These are phyloP conservation scores for Scomber scombrus DNA, from an alignment of 2,113 vertebrate species.

Conservation along the genomic window DNA sequence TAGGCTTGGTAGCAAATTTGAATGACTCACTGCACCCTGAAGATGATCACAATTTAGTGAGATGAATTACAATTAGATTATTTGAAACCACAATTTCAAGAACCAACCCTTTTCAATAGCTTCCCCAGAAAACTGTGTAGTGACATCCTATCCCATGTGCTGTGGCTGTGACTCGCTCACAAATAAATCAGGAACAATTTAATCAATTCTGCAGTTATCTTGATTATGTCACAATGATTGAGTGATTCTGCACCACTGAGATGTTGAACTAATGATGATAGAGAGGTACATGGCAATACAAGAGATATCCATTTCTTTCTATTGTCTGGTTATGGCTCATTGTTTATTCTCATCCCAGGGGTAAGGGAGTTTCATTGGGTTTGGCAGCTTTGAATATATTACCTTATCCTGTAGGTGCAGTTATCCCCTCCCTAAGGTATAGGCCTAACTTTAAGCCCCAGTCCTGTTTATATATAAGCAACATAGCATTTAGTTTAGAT, in stretches of 20 bases:
- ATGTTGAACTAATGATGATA: slow-evolving; percentile 15
- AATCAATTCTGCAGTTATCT: not conserved
- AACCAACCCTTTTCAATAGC: no score
- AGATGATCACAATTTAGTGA: no score
- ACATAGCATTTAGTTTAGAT: not conserved
- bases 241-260: slow-evolving; percentile 8
- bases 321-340: slow-evolving; percentile 18
- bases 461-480: not conserved
- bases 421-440: slow-evolving; percentile 8
- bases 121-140: no score
- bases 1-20: no score
- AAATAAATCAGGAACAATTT: not conserved
- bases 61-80: no score
- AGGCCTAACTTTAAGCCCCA: slow-evolving; percentile 20
- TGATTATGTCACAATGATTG: slow-evolving; percentile 24
- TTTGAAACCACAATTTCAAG: no score
- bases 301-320: slow-evolving; percentile 24
- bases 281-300: slow-evolving; percentile 20
- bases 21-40: no score
- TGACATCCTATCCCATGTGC: no score
- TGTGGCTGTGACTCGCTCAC: not conserved
- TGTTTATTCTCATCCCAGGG: slow-evolving; percentile 26
- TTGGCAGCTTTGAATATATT: slow-evolving; percentile 51
- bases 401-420: slow-evolving; percentile 32
- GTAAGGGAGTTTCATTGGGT: slow-evolving; percentile 23